Evolutionary conservation across 2,888 invertebrate genomes (phyloP).

Genomic region (Tipula unca): DNA sequence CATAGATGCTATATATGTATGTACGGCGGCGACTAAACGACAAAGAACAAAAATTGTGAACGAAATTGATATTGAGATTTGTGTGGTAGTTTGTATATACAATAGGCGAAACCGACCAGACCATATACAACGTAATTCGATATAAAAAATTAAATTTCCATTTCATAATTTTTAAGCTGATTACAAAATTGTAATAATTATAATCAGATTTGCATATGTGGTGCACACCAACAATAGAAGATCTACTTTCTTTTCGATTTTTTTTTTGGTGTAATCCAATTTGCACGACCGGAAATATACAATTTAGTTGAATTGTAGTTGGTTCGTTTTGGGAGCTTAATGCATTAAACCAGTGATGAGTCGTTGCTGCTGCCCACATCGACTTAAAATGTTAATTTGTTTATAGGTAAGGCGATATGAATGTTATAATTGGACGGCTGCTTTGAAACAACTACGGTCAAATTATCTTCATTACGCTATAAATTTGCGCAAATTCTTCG

Average conservation of each 20-base stretch:
- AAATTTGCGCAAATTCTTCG: too few species aligned
- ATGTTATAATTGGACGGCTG: too few species aligned
- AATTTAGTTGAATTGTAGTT: too few species aligned
- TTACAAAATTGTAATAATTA: background rate
- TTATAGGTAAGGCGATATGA: too few species aligned
- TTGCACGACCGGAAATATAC: background rate
- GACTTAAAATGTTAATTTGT: too few species aligned
- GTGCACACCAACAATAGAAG: background rate
- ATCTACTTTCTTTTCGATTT: background rate
- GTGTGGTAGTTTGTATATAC: background rate
- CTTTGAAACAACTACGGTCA: too few species aligned
- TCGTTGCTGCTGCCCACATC: too few species aligned
- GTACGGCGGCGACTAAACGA: background rate
- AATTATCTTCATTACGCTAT: too few species aligned
- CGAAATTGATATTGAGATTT: background rate
- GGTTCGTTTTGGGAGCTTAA: too few species aligned
- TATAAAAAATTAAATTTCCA: background rate
- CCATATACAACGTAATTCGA: background rate
- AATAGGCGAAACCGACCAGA: background rate
- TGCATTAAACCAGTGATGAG: too few species aligned
- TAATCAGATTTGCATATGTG: background rate
- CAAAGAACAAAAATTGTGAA: background rate
- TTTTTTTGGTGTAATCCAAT: background rate
- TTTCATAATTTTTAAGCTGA: slow-evolving; percentile 14
- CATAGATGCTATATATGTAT: background rate